Evolutionary conservation across 2,797 vertebrate species (phyloP).

Genomic region (Sebastes itinus): DNA sequence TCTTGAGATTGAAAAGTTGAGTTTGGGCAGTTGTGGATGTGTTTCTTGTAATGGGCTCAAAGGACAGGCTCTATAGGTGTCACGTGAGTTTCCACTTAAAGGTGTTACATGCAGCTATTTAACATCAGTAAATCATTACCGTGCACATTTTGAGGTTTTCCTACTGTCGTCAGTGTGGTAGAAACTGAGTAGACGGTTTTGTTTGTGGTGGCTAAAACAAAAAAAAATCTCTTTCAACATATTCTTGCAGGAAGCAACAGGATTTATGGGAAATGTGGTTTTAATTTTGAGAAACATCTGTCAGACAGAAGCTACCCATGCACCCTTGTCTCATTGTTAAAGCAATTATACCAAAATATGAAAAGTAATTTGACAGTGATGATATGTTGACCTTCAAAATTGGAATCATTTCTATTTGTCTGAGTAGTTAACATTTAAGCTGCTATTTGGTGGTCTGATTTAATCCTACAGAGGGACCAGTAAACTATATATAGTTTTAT

Average conservation of each 20-base stretch:
- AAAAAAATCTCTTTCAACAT: not conserved
- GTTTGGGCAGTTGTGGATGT: not conserved
- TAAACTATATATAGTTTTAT: not conserved
- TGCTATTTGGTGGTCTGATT: not conserved
- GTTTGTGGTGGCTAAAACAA: constrained; percentile 3
- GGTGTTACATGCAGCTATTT: not conserved
- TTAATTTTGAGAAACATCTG: constrained; percentile 36
- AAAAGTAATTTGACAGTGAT: constrained; percentile 3
- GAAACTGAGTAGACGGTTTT: not conserved
- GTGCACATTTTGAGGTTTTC: not conserved
- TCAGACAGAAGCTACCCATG: constrained; percentile 5
- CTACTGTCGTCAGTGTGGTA: not conserved
- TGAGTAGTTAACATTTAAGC: not conserved
- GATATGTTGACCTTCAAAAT: not conserved
- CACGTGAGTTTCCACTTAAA: not conserved
- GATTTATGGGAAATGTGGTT: constrained; percentile 50
- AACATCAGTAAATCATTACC: constrained; percentile 1
- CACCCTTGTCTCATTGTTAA: not conserved
- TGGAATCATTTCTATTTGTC: not conserved
- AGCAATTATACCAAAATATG: not conserved
- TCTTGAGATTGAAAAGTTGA: not conserved
- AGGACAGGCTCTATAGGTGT: not conserved
- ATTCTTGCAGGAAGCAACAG: constrained; percentile 5
- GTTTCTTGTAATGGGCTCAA: not conserved
- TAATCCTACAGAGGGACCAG: not conserved